phyloP scores from a whole-genome alignment of 1,140 invertebrate species.

The Myzus persicae region DNA sequence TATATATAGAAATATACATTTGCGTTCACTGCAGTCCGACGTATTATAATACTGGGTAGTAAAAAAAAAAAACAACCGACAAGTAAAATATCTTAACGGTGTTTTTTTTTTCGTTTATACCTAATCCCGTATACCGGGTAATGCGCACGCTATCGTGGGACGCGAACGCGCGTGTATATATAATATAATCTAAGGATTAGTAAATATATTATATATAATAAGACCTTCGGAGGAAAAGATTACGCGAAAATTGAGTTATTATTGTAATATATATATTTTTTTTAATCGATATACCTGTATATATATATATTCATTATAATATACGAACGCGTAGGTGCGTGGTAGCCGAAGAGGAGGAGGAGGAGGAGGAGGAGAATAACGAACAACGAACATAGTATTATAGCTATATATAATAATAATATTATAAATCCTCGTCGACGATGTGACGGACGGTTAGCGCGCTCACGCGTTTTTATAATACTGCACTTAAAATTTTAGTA shows the following conservation, averaged over 20 bases:
- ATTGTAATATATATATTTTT: background rate
- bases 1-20: background rate
- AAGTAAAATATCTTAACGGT: background rate
- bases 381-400: background rate
- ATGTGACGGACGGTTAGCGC: background rate
- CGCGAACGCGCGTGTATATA: background rate
- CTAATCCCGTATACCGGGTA: background rate
- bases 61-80: background rate
- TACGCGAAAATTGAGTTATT: constrained; percentile 1
- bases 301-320: background rate
- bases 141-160: background rate
- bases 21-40: background rate
- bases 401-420: background rate
- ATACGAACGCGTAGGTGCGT: background rate
- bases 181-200: constrained; percentile 13
- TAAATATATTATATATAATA: background rate
- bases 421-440: constrained; percentile 5
- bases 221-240: background rate
- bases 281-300: background rate
- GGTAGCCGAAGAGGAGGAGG: background rate
- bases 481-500: background rate
- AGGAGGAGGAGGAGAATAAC: background rate
- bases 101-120: constrained; percentile 11
- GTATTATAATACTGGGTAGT: background rate
- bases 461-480: too few species aligned